phyloP scores from a whole-genome alignment of 2,888 invertebrate species.

The Pheosia gnoma region DNA sequence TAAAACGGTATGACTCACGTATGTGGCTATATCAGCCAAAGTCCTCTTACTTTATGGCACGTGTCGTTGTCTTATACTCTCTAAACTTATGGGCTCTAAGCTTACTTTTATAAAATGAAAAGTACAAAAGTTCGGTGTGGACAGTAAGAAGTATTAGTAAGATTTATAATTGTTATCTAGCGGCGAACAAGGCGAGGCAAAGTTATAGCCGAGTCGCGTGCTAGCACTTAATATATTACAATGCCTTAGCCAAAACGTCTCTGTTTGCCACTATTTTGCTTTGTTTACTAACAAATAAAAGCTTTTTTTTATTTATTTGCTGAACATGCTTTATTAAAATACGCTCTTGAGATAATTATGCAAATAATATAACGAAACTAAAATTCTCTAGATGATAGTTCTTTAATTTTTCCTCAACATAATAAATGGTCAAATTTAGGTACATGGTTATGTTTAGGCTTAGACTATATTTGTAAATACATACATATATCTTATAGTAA shows the following conservation, averaged over 20 bases:
- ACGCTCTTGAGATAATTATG: slow-evolving; percentile 18
- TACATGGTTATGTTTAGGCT: no score
- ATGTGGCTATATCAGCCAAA: slow-evolving; percentile 12
- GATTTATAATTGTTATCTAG: slow-evolving; percentile 80
- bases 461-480: no score
- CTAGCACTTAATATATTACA: slow-evolving; percentile 75
- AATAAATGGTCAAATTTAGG: no score
- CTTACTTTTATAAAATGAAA: slow-evolving; percentile 30
- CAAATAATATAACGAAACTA: slow-evolving; percentile 9
- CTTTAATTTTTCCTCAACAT: no score
- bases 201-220: slow-evolving; percentile 77
- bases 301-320: slow-evolving; percentile 44
- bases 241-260: slow-evolving; percentile 73
- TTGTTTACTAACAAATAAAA: slow-evolving; percentile 70
- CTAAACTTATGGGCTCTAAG: slow-evolving; percentile 20
- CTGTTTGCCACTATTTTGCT: slow-evolving; percentile 66
- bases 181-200: slow-evolving; percentile 69
- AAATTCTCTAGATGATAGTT: no score
- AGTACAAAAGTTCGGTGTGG: slow-evolving; percentile 55
- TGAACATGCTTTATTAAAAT: slow-evolving; percentile 28
- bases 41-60: slow-evolving; percentile 7
- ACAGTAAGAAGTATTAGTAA: slow-evolving; percentile 76
- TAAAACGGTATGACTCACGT: not conserved
- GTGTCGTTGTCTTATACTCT: slow-evolving; percentile 13
- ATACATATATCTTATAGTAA: no score